Evolutionary conservation across 1,140 invertebrate species (phyloP).

Genomic region (Dendroctonus valens): DNA sequence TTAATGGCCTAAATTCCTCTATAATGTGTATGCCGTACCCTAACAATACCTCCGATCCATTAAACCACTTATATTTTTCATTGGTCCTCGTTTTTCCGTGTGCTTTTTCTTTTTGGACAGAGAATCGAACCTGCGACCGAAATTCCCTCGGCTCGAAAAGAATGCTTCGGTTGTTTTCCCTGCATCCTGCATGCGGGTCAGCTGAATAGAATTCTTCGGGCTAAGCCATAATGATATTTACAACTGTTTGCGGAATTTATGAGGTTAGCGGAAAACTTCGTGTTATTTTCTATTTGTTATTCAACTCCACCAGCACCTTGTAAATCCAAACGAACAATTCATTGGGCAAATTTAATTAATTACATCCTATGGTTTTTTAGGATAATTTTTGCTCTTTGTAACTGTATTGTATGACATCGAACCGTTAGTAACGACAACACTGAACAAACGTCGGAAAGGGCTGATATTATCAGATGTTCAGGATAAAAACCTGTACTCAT

Average conservation of each 20-base stretch:
- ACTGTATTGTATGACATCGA: too few species aligned
- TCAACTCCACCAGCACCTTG: not conserved
- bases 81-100: conserved; percentile 23
- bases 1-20: conserved; percentile 30
- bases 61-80: conserved; percentile 34
- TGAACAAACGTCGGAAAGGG: too few species aligned
- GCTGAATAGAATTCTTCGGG: conserved; percentile 7
- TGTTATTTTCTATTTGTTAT: not conserved
- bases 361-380: too few species aligned
- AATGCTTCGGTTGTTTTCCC: conserved; percentile 27
- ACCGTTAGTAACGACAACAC: too few species aligned
- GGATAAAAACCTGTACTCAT: too few species aligned
- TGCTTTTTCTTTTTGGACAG: conserved; percentile 15
- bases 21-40: conserved; percentile 25
- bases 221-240: not conserved
- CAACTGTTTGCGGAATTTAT: not conserved
- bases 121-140: conserved; percentile 13
- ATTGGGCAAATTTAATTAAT: too few species aligned
- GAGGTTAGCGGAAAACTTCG: not conserved
- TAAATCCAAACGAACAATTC: too few species aligned
- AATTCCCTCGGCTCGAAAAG: conserved; percentile 15
- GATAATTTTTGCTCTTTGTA: too few species aligned
- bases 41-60: conserved; percentile 30
- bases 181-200: conserved; percentile 6
- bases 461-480: too few species aligned